These are phyloP conservation scores for Apis florea DNA, from an alignment of 1,140 invertebrate species.

Conservation along the genomic window DNA sequence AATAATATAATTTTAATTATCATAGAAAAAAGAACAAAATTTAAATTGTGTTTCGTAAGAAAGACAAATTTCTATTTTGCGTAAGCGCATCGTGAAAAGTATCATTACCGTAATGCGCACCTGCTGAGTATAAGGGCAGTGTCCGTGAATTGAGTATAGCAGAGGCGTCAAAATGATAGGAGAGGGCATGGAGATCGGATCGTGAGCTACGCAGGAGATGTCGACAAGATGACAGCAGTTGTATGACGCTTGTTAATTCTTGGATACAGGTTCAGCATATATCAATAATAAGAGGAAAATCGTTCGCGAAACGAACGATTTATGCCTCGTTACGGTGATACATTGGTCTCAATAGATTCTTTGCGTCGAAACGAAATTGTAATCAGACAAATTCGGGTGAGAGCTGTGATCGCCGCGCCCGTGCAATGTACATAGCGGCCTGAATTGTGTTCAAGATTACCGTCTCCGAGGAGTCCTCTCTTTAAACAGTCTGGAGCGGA, in stretches of 20 bases:
- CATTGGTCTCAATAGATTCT: background rate
- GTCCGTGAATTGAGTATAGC: constrained; percentile 42
- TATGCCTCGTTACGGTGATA: constrained; percentile 37
- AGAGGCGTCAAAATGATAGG: constrained; percentile 52
- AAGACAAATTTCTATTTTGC: constrained; percentile 35
- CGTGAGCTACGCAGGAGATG: constrained; percentile 66
- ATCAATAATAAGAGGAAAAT: background rate
- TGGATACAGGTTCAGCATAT: background rate
- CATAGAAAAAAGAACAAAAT: background rate
- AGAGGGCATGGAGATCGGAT: constrained; percentile 55
- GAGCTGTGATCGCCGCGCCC: constrained; percentile 53
- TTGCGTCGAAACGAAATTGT: constrained; percentile 34
- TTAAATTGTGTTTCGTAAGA: constrained; percentile 11
- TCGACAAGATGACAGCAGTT: constrained; percentile 67
- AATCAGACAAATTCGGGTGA: constrained; percentile 29
- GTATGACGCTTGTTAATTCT: constrained; percentile 52
- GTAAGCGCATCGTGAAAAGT: constrained; percentile 25
- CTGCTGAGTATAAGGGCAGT: constrained; percentile 26
- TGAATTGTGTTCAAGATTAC: constrained; percentile 27
- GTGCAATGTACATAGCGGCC: constrained; percentile 55
- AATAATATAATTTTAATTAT: background rate
- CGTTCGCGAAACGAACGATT: constrained; percentile 17
- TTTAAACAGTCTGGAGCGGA: constrained; percentile 28
- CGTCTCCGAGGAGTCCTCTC: constrained; percentile 39
- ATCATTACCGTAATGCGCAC: constrained; percentile 36